These are phyloP conservation scores for Paedocypris micromegethes DNA, from an alignment of 2,797 vertebrate genomes.

Conservation along the genomic window DNA sequence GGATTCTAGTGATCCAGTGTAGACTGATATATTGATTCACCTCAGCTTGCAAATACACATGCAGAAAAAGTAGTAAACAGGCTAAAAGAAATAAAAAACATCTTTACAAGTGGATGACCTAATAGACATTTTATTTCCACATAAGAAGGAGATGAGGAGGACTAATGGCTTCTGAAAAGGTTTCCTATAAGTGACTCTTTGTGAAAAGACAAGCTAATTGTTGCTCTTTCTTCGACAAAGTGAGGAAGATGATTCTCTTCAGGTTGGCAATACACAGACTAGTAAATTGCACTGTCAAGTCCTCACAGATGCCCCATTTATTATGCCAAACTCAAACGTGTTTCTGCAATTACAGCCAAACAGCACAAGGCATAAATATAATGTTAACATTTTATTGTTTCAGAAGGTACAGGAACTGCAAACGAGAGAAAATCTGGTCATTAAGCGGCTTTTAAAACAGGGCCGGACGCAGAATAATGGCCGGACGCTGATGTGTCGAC, in stretches of 20 bases:
- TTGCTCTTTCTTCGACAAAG: conserved; percentile 28
- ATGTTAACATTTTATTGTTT: conserved; percentile 29
- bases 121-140: no score
- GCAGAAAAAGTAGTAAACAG: background rate
- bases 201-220: conserved; percentile 41
- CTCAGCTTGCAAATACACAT: background rate
- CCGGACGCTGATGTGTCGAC: conserved; percentile 51
- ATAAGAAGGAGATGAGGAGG: conserved; percentile 10
- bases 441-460: background rate
- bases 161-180: conserved; percentile 7
- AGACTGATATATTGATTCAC: background rate
- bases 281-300: conserved; percentile 44
- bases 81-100: background rate
- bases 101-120: background rate
- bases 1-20: no score
- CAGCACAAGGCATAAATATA: conserved; percentile 4
- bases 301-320: conserved; percentile 9
- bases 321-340: conserved; percentile 6
- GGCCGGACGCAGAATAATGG: background rate
- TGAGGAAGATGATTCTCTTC: conserved; percentile 46
- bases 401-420: conserved; percentile 4
- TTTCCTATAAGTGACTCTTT: conserved; percentile 20
- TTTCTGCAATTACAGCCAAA: conserved; percentile 4
- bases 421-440: background rate
- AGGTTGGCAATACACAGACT: conserved; percentile 24